phyloP scores from a whole-genome alignment of 2,113 vertebrate genomes.

The Bujurquina vittata region DNA sequence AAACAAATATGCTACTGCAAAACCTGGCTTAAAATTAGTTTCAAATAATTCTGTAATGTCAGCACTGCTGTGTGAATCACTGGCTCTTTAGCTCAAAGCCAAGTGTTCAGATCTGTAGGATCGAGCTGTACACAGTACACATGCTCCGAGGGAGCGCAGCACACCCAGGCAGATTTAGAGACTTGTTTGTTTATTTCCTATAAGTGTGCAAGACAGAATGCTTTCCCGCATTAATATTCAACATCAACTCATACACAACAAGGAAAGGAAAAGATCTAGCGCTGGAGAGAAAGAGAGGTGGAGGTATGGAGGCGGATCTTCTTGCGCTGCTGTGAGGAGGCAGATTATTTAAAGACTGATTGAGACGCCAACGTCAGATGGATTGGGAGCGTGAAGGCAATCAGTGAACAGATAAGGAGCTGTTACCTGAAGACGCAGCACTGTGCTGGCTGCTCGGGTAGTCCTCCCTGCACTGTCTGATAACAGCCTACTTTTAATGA shows the following conservation, averaged over 20 bases:
- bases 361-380: constrained; percentile 83
- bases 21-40: constrained; percentile 39
- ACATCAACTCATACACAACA: constrained; percentile 62
- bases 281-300: constrained; percentile 42
- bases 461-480: constrained; percentile 80
- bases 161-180: constrained; percentile 59
- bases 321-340: constrained; percentile 68
- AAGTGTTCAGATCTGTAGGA: constrained; percentile 47
- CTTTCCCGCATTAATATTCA: constrained; percentile 75
- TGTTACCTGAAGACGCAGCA: constrained; percentile 82
- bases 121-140: constrained; percentile 42
- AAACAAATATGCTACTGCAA: background rate
- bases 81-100: constrained; percentile 51
- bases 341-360: constrained; percentile 86
- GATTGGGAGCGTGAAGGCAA: constrained; percentile 82
- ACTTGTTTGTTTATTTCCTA: constrained; percentile 72
- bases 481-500: constrained; percentile 83
- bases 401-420: constrained; percentile 83
- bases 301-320: constrained; percentile 67
- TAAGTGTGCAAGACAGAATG: constrained; percentile 65
- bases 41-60: constrained; percentile 45
- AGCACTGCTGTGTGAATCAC: constrained; percentile 45
- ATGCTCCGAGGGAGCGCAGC: constrained; percentile 52
- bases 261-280: constrained; percentile 46
- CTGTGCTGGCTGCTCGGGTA: constrained; percentile 75